These are phyloP conservation scores for Tetramorium bicarinatum DNA, from an alignment of 2,888 invertebrate genomes.

Conservation along the genomic window DNA sequence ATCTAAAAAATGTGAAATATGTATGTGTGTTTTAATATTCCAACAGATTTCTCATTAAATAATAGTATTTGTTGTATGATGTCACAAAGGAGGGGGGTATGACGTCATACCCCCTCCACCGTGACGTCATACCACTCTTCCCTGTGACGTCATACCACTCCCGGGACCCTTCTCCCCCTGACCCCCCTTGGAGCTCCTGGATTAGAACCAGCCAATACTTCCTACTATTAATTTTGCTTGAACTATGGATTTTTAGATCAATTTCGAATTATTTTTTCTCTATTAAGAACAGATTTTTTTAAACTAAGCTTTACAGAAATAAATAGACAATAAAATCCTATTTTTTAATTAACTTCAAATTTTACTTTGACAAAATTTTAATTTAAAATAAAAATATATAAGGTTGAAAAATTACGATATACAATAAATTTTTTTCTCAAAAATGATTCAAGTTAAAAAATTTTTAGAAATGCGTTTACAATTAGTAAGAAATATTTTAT, in stretches of 20 bases:
- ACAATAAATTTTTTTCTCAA: not conserved
- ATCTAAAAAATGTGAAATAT: constrained; percentile 87
- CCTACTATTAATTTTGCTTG: not conserved
- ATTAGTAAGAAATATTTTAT: not conserved
- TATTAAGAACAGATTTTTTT: not conserved
- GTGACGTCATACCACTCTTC: too few species aligned
- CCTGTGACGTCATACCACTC: too few species aligned
- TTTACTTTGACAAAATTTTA: not conserved
- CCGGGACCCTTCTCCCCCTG: too few species aligned
- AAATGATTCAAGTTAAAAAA: too few species aligned
- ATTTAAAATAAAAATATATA: not conserved
- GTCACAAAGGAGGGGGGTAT: too few species aligned
- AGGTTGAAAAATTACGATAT: not conserved
- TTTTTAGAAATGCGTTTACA: too few species aligned
- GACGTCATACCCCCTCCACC: too few species aligned
- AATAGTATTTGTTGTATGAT: too few species aligned
- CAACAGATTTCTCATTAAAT: not conserved
- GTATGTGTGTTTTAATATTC: not conserved
- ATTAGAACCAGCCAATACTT: too few species aligned
- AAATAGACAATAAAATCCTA: not conserved
- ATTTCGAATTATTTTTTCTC: not conserved
- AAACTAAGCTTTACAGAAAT: not conserved
- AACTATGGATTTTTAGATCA: not conserved
- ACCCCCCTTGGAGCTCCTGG: too few species aligned
- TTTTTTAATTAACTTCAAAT: not conserved